phyloP scores from a whole-genome alignment of 2,113 vertebrate species.

The Dinomys branickii region DNA sequence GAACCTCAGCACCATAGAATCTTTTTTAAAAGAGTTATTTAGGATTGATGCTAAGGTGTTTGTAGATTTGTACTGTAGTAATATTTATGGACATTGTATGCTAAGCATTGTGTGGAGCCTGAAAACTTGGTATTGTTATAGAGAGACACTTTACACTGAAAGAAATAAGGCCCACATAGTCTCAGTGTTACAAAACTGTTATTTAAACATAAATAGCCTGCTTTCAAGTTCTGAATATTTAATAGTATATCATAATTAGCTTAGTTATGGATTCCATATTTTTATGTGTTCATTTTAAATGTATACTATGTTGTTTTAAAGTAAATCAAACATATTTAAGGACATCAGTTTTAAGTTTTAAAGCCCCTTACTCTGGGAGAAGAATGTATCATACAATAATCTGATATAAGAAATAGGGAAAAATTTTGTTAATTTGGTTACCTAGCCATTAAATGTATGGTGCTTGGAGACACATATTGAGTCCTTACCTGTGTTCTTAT shows the following conservation, averaged over 20 bases:
- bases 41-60: background rate
- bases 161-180: too few relatives aligned
- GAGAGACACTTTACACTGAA: background rate
- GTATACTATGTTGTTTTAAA: background rate
- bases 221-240: background rate
- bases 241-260: background rate
- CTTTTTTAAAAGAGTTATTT: background rate
- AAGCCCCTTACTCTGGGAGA: background rate
- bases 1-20: background rate
- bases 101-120: background rate
- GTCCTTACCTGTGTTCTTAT: background rate
- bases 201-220: background rate
- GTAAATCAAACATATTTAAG: background rate
- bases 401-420: background rate
- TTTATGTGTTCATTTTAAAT: background rate
- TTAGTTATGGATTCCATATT: background rate
- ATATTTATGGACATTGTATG: accelerated
- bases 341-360: background rate
- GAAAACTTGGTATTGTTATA: accelerated
- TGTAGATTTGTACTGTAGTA: background rate
- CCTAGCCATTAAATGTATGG: background rate
- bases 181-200: background rate
- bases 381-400: background rate
- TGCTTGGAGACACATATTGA: background rate
- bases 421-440: background rate